Evolutionary conservation across 2,797 vertebrate genomes (phyloP), one percentile per base, ranked within the genome.

Genomic region (Lacerta bilineata): DNA sequence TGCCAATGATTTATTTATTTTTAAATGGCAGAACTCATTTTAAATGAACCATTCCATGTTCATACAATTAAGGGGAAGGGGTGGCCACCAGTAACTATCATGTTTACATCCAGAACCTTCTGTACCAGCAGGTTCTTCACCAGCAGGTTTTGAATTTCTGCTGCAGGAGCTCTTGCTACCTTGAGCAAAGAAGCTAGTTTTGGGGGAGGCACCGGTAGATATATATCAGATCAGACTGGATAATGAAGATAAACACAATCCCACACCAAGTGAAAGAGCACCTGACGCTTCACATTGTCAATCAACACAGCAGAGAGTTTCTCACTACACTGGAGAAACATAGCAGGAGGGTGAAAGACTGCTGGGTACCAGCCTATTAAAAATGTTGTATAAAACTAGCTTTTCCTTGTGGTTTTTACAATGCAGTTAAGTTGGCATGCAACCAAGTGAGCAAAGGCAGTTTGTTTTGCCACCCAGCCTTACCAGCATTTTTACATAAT

Each of bases 181-280:
- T 92, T 83, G 84, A 61, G 82, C 86, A 91, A 79, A 91, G 90
- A 46, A 71, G 13, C 5, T 77, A 25, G 27, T n/a, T 0, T 4
- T 43, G 46, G 36, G 77, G 9, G 46, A 68, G 23, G 90, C 93
- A 81, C 59, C 17, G 25, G 83, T 36, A 11, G 90, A 87, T 85
- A 36, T 85, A 23, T 80, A 59, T 76, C 85, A 89, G 78, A 84
- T 89, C 75, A 87, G 75, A 36, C 43, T 66, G 90, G 90, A 90
- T 91, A 84, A 72, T 90, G 79, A 90, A 87, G 23, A 92, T 46
- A 84, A 94, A 76, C 23, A 5, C 2, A 76, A 88, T 92, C 64
- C n/a, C 39, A 87, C 27, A 43, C 36, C 76, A 90, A 89, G 20
- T 78, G 33, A 50, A 83, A 36, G 75, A 27, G 83, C 80, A 66